Evolutionary conservation across 2,797 vertebrate species (phyloP).

Genomic region (Orientallactaga sibirica): DNA sequence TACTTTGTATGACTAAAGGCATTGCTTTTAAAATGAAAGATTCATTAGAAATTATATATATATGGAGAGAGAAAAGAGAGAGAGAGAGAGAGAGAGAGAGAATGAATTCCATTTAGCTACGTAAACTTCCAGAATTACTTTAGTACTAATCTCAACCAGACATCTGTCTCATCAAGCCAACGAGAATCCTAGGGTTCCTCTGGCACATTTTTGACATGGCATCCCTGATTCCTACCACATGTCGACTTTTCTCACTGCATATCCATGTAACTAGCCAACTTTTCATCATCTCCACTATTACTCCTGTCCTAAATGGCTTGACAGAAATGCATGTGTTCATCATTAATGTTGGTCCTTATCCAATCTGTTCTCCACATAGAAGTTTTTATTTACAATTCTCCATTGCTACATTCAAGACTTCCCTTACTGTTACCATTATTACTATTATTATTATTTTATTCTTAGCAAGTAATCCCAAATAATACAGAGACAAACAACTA

Average conservation of each 20-base stretch:
- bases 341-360: neutral
- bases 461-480: neutral
- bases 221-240: neutral
- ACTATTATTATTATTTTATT: neutral
- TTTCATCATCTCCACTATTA: neutral
- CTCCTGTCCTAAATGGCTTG: neutral
- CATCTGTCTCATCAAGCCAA: neutral
- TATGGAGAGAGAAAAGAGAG: no score
- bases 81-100: neutral
- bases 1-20: neutral
- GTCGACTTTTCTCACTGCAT: neutral
- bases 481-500: neutral
- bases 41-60: neutral
- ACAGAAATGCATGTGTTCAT: neutral
- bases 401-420: neutral
- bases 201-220: neutral
- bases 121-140: neutral
- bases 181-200: neutral
- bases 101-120: neutral
- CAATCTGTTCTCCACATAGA: neutral
- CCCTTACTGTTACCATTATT: no score
- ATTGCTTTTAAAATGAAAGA: conserved; percentile 30
- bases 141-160: neutral
- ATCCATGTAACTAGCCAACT: neutral
- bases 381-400: neutral